These are phyloP conservation scores for Periophthalmus modestus DNA, from an alignment of 2,113 vertebrate genomes.

Conservation along the genomic window DNA sequence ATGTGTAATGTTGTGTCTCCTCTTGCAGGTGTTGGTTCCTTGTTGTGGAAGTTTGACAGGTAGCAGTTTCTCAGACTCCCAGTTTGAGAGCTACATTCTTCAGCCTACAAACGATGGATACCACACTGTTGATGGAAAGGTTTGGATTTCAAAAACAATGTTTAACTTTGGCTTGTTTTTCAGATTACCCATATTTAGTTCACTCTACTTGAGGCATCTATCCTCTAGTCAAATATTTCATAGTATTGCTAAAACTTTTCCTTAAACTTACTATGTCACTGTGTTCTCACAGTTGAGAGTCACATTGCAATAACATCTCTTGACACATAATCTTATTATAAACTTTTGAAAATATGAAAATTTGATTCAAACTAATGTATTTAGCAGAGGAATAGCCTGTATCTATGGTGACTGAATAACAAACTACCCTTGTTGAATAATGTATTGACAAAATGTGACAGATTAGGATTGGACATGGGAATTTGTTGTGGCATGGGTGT, in stretches of 20 bases:
- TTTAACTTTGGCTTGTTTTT: not conserved
- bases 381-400: not conserved
- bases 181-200: not conserved
- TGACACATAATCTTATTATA: not conserved
- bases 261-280: not conserved
- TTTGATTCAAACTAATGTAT: not conserved
- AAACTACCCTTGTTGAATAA: not conserved
- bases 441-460: not conserved
- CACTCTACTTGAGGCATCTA: not conserved
- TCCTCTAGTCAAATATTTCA: too few relatives aligned
- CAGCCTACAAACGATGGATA: conserved; percentile 82
- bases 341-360: not conserved
- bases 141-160: conserved; percentile 41
- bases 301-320: not conserved
- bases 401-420: not conserved
- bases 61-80: conserved; percentile 73
- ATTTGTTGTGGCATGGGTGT: not conserved
- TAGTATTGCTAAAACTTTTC: too few relatives aligned
- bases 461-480: not conserved
- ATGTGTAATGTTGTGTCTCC: not conserved
- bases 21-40: conserved; percentile 86
- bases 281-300: not conserved
- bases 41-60: conserved; percentile 85
- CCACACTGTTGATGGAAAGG: conserved; percentile 89
- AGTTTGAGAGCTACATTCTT: conserved; percentile 90